A percentile compares a stretch with the other conserved stretches of the same genome.
phyloP scores from a whole-genome alignment of 2,888 invertebrate species.

The Calliphora vomitoria region DNA sequence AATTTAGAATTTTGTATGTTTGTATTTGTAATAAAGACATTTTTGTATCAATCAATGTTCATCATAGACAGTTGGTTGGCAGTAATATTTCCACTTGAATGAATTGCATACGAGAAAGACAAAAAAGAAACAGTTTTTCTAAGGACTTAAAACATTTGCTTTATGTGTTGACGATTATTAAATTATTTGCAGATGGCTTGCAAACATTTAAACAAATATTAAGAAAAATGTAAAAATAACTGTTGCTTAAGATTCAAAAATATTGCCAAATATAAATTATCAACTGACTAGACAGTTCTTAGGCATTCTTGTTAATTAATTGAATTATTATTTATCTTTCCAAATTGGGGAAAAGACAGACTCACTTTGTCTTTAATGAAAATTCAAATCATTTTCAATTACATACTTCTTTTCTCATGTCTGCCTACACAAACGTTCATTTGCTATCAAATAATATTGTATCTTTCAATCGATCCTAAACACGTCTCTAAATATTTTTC shows the following conservation, averaged over 20 bases:
- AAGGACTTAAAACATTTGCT: background rate
- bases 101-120: constrained; percentile 2
- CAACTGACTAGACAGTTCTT: background rate
- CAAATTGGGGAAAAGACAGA: too few relatives aligned
- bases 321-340: background rate
- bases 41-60: constrained; percentile 26
- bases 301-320: background rate
- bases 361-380: background rate
- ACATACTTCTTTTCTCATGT: background rate
- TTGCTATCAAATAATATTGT: background rate
- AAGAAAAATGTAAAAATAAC: background rate
- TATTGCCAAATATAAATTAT: background rate
- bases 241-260: background rate
- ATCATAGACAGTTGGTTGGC: constrained; percentile 24
- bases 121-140: background rate
- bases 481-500: constrained; percentile 48
- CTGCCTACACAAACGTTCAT: background rate
- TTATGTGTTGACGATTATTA: constrained; percentile 12
- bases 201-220: background rate
- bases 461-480: constrained; percentile 30
- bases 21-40: constrained; percentile 35
- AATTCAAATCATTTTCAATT: background rate
- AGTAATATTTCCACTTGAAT: constrained; percentile 32
- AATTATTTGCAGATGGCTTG: constrained; percentile 10
- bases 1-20: constrained; percentile 2